These are phyloP conservation scores for Brotogeris chrysoptera DNA, from an alignment of 2,797 vertebrate species.

Conservation along the genomic window DNA sequence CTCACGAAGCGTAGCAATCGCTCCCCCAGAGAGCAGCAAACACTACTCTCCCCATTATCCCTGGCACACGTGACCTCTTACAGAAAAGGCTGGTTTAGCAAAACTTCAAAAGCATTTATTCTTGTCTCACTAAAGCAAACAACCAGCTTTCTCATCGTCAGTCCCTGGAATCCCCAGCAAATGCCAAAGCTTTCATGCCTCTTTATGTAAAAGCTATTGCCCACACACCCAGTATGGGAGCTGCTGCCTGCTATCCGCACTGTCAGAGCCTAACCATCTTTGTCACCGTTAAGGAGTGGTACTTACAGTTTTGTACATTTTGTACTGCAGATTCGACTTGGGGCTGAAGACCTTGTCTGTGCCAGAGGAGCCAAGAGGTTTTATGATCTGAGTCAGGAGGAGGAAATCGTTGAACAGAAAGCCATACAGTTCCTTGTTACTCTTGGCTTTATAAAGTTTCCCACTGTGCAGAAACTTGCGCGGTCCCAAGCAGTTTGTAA, in stretches of 20 bases:
- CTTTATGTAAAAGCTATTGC: not conserved
- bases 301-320: conserved; percentile 98
- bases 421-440: conserved; percentile 97
- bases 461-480: conserved; percentile 98
- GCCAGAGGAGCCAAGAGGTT: conserved; percentile 91
- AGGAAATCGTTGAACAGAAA: conserved; percentile 99
- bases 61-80: not conserved
- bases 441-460: conserved; percentile 98
- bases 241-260: not conserved
- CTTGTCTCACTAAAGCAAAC: not conserved
- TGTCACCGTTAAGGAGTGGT: not conserved
- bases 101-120: not conserved
- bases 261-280: not conserved
- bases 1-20: not conserved
- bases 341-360: conserved; percentile 96
- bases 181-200: not conserved
- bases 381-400: conserved; percentile 94
- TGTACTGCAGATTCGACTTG: conserved; percentile 96
- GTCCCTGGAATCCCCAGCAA: not conserved
- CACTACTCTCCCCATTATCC: not conserved
- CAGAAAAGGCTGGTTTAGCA: not conserved
- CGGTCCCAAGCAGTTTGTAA: conserved; percentile 97
- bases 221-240: not conserved
- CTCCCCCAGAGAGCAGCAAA: not conserved
- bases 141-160: not conserved